Percentiles rank a stretch among this genome's conserved stretches.
phyloP scores from a whole-genome alignment of 2,888 invertebrate species.

The Congeria kusceri region DNA sequence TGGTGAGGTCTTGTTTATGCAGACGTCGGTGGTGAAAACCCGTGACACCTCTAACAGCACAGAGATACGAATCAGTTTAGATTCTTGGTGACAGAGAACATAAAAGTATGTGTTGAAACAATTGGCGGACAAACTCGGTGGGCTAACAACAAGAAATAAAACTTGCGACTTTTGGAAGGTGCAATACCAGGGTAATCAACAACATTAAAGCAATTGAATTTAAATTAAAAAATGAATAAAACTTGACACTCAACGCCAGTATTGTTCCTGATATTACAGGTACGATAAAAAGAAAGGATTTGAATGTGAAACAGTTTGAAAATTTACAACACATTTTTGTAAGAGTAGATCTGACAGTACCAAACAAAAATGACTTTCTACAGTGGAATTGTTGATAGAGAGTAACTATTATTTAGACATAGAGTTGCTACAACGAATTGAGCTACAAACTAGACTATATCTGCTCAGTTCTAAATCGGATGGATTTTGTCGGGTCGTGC shows the following conservation, averaged over 20 bases:
- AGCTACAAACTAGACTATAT: constrained; percentile 32
- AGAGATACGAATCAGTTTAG: constrained; percentile 17
- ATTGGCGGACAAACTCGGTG: constrained; percentile 10
- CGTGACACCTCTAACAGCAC: neutral
- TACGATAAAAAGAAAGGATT: constrained; percentile 12
- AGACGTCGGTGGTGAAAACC: constrained; percentile 16
- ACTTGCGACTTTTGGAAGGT: constrained; percentile 39
- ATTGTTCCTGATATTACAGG: constrained; percentile 33
- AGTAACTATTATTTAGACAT: constrained; percentile 40
- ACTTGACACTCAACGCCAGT: constrained; percentile 24
- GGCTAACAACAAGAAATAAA: constrained; percentile 32
- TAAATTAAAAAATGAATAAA: constrained; percentile 19
- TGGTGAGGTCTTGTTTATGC: constrained; percentile 25
- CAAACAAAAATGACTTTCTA: constrained; percentile 12
- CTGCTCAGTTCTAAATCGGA: constrained; percentile 31
- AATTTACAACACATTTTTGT: constrained; percentile 11
- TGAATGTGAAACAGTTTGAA: neutral
- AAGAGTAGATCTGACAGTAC: constrained; percentile 9
- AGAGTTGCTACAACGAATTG: constrained; percentile 15
- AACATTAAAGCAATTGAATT: constrained; percentile 3
- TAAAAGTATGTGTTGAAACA: constrained; percentile 3
- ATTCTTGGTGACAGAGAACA: constrained; percentile 33
- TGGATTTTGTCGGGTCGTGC: constrained; percentile 32
- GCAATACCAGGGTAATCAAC: constrained; percentile 19
- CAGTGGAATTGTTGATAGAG: constrained; percentile 21